Conservation (phyloP, 2,113 vertebrate species). For the Rynchops niger region DNA sequence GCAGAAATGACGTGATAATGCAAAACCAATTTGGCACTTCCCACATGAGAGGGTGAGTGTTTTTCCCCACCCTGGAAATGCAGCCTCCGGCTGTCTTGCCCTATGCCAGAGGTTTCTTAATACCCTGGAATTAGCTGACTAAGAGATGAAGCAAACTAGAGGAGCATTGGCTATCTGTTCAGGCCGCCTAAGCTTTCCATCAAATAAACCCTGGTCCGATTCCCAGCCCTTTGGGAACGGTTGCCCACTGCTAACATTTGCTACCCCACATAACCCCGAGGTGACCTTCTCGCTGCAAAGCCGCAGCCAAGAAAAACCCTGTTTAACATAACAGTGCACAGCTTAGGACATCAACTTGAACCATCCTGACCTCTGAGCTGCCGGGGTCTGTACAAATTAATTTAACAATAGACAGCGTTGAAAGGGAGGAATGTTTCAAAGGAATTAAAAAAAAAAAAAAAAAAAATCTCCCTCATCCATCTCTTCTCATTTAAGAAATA, state of each 20-base stretch:
- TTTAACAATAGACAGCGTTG: conserved; percentile 46
- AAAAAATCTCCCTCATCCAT: conserved; percentile 38
- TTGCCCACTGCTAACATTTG: conserved; percentile 49
- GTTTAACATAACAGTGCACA: conserved; percentile 71
- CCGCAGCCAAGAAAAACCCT: conserved; percentile 50
- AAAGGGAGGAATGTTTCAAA: conserved; percentile 67
- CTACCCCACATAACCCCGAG: conserved; percentile 19
- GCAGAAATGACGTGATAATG: conserved; percentile 19
- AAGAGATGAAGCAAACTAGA: conserved; percentile 43
- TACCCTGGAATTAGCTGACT: conserved; percentile 42
- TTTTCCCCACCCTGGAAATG: conserved; percentile 31
- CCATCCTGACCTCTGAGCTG: conserved; percentile 41
- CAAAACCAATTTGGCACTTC: conserved; percentile 43
- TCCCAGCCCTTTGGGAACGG: conserved; percentile 47
- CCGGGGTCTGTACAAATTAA: conserved; percentile 49
- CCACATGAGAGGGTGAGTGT: not conserved
- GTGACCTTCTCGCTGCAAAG: conserved; percentile 43
- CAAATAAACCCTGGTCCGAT: conserved; percentile 31
- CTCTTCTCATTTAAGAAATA: conserved; percentile 55
- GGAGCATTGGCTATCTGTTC: conserved; percentile 11
- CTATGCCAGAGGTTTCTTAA: conserved; percentile 31
- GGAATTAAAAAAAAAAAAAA: not conserved
- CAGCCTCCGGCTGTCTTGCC: conserved; percentile 43
- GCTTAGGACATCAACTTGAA: conserved; percentile 50
- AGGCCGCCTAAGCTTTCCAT: not conserved